Percentiles rank a stretch among this genome's conserved stretches.
Conservation (phyloP, 2,888 invertebrate species). For the Limenitis arthemis region DNA sequence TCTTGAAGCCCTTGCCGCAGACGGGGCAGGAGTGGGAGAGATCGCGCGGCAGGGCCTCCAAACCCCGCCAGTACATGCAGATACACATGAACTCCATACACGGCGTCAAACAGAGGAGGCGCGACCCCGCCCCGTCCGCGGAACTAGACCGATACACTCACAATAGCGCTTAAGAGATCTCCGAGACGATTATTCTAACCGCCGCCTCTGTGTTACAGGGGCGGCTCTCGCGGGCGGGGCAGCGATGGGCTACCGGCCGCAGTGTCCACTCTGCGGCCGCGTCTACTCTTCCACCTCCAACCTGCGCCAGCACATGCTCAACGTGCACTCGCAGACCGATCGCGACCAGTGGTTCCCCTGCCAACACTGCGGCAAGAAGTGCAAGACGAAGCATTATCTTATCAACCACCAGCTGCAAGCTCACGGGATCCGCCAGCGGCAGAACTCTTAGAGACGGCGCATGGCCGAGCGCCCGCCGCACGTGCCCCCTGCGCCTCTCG, state of each 20-base stretch:
- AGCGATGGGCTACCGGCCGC: conserved; percentile 72
- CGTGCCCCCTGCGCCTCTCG: conserved; percentile 34
- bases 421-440: conserved; percentile 80
- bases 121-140: conserved; percentile 52
- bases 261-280: conserved; percentile 80
- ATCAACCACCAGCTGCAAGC: conserved; percentile 84
- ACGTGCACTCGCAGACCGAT: conserved; percentile 80
- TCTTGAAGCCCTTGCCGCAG: no score
- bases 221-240: conserved; percentile 73
- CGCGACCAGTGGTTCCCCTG: conserved; percentile 81
- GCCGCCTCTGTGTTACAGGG: conserved; percentile 79
- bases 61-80: conserved; percentile 80
- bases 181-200: conserved; percentile 50
- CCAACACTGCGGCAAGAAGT: conserved; percentile 81
- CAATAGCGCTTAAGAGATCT: conserved; percentile 54
- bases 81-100: conserved; percentile 79
- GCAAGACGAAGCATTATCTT: conserved; percentile 84
- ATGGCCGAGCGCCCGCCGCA: conserved; percentile 42
- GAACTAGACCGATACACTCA: conserved; percentile 46
- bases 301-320: conserved; percentile 83
- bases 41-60: conserved; percentile 78
- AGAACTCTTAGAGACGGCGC: conserved; percentile 69
- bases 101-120: conserved; percentile 74
- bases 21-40: no score
- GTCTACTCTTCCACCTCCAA: conserved; percentile 82